These are phyloP conservation scores for Dufourea novaeangliae DNA, from an alignment of 1,140 invertebrate genomes.

Conservation along the genomic window DNA sequence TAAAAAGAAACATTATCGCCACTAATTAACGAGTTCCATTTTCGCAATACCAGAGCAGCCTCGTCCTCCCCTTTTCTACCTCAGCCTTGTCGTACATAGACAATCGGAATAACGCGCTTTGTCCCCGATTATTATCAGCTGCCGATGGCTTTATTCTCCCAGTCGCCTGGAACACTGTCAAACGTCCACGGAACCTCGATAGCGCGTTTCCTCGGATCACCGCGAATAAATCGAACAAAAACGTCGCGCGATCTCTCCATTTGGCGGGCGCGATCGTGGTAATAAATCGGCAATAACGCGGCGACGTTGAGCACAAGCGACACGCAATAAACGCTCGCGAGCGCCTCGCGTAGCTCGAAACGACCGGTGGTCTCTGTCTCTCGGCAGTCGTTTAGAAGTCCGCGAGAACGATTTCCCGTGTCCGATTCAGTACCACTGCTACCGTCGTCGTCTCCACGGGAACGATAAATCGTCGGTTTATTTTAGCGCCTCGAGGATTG, in stretches of 20 bases:
- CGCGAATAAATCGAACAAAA: background rate
- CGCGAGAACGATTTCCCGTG: conserved; percentile 18
- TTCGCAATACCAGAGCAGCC: background rate
- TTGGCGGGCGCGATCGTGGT: background rate
- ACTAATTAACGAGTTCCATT: background rate
- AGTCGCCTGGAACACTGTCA: background rate
- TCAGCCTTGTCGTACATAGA: background rate
- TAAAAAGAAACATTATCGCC: background rate
- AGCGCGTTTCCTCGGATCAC: background rate
- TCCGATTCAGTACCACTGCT: background rate
- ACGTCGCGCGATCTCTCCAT: too few relatives aligned
- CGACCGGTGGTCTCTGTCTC: background rate
- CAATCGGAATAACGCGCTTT: background rate
- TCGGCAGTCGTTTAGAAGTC: background rate
- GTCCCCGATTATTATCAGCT: background rate
- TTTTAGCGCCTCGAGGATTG: conserved; percentile 31
- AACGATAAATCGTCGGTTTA: conserved; percentile 36
- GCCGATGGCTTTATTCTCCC: background rate
- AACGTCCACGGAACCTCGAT: background rate
- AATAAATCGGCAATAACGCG: conserved; percentile 25
- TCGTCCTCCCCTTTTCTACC: background rate
- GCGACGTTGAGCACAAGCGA: background rate
- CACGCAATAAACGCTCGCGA: conserved; percentile 1
- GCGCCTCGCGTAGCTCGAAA: background rate
- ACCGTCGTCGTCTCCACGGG: too few relatives aligned